These are phyloP conservation scores for Oophaga sylvatica DNA, from an alignment of 2,797 vertebrate genomes.

Conservation along the genomic window DNA sequence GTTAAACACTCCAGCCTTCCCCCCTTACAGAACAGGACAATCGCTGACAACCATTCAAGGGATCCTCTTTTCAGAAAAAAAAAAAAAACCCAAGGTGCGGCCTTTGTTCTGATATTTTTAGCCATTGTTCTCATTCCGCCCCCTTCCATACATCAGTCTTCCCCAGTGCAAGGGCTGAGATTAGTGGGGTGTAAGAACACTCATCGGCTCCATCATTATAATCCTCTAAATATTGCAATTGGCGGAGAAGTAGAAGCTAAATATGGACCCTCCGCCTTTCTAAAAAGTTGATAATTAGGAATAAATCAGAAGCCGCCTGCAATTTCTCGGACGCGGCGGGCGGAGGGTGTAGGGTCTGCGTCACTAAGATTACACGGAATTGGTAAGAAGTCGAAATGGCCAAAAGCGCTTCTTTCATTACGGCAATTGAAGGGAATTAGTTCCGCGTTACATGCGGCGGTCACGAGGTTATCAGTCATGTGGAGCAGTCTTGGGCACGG, in stretches of 20 bases:
- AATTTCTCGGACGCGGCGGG: neutral
- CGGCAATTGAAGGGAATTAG: neutral
- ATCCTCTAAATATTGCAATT: neutral
- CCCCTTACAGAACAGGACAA: constrained; percentile 45
- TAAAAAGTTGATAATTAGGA: neutral
- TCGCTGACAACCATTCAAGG: constrained; percentile 20
- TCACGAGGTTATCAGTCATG: constrained; percentile 23
- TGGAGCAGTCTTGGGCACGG: neutral
- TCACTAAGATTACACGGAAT: neutral
- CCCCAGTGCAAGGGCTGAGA: neutral
- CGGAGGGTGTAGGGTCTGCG: neutral
- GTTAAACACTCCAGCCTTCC: constrained; percentile 38
- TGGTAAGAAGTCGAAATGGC: constrained; percentile 2
- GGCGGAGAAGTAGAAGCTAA: constrained; percentile 5
- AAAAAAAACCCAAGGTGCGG: constrained; percentile 42
- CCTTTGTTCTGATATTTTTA: constrained; percentile 46
- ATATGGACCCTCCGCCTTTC: neutral
- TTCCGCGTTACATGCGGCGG: neutral
- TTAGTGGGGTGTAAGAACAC: neutral
- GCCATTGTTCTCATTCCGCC: neutral
- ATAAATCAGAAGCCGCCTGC: neutral
- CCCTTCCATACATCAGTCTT: neutral
- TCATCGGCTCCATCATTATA: neutral
- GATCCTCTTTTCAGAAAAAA: constrained; percentile 35
- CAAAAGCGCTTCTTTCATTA: constrained; percentile 3